A percentile compares a stretch with the other conserved stretches of the same genome.
These are phyloP conservation scores for Onychorhynchus coronatus DNA, from an alignment of 2,113 vertebrate species.

Conservation along the genomic window DNA sequence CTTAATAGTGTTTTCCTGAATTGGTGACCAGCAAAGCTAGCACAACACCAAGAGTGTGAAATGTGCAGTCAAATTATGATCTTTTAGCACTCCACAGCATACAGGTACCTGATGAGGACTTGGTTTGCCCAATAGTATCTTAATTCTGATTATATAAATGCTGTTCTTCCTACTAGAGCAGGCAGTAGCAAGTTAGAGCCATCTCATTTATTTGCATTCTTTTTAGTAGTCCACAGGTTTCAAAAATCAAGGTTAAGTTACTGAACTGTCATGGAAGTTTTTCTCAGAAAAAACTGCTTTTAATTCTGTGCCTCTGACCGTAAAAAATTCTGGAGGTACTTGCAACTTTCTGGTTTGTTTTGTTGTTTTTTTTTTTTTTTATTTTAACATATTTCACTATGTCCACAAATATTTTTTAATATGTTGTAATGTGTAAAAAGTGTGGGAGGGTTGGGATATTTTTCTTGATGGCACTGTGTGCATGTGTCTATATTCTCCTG, in stretches of 20 bases:
- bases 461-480: slow-evolving; percentile 43
- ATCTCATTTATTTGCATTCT: neutral
- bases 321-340: neutral
- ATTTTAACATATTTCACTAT: slow-evolving; percentile 17
- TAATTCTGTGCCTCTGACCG: neutral
- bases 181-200: neutral
- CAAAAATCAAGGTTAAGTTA: neutral
- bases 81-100: neutral
- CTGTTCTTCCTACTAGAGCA: neutral
- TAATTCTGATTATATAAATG: neutral
- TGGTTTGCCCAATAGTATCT: neutral
- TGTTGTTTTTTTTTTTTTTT: too few species aligned
- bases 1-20: neutral
- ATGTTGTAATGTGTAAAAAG: slow-evolving; percentile 52
- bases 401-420: slow-evolving; percentile 54
- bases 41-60: fast-evolving
- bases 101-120: neutral
- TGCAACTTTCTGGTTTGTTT: neutral
- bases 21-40: neutral
- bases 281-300: neutral
- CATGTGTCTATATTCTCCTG: slow-evolving; percentile 46
- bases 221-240: neutral
- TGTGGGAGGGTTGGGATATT: slow-evolving; percentile 55
- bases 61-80: neutral
- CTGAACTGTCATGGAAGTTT: neutral